These are phyloP conservation scores for Microctenopoma steveboyesi DNA, from an alignment of 2,797 vertebrate species.

Conservation along the genomic window DNA sequence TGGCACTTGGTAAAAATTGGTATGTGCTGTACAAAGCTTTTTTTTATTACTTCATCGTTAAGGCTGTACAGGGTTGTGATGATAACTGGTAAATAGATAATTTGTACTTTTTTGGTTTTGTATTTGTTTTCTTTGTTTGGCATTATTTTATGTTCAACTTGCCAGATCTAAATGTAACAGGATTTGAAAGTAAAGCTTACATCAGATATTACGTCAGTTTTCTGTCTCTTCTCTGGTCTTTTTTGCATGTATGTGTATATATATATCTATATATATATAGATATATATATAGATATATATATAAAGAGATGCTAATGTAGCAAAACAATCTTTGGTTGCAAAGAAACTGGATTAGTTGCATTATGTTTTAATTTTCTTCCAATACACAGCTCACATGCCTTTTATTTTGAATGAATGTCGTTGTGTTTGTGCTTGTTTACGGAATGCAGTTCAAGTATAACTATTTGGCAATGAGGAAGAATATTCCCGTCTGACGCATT, in stretches of 20 bases:
- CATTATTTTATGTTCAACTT: conserved; percentile 96
- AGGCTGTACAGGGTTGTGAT: conserved; percentile 99
- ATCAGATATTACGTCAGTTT: conserved; percentile 85
- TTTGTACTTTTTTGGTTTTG: conserved; percentile 87
- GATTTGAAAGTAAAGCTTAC: conserved; percentile 99
- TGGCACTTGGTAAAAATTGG: conserved; percentile 89
- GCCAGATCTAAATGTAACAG: conserved; percentile 99
- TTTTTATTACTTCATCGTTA: conserved; percentile 92
- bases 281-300: no score
- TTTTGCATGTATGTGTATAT: no score
- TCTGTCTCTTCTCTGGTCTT: conserved; percentile 49
- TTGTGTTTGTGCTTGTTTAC: no score
- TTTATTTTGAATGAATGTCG: no score
- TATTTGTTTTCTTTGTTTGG: conserved; percentile 82
- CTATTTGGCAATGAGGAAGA: no score
- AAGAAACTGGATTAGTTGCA: no score
- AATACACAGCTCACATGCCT: no score
- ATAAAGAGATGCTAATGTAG: no score
- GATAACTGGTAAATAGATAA: conserved; percentile 96
- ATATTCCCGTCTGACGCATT: no score
- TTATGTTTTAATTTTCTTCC: neutral
- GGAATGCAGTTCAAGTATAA: neutral
- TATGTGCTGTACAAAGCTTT: conserved; percentile 99
- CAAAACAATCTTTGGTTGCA: no score
- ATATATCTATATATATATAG: no score